phyloP scores from a whole-genome alignment of 2,797 vertebrate species.

The Cirrhinus mrigala region DNA sequence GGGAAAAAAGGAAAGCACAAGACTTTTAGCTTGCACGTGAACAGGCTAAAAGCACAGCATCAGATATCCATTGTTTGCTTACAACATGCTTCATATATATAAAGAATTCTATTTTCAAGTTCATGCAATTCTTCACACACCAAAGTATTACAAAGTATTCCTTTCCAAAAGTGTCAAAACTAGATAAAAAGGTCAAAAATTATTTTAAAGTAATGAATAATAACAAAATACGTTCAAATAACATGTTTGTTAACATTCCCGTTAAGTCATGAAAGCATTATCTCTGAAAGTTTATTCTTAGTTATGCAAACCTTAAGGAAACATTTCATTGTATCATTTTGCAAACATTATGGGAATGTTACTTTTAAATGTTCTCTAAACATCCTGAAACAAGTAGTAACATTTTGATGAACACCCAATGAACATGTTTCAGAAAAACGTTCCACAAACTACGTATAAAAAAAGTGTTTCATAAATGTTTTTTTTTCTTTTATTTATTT shows the following conservation, averaged over 20 bases:
- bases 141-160: neutral
- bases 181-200: neutral
- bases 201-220: neutral
- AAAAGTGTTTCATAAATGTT: too few relatives aligned
- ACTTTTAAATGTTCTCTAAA: neutral
- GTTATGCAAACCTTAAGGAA: neutral
- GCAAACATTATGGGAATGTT: neutral
- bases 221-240: neutral
- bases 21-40: neutral
- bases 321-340: neutral
- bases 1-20: constrained; percentile 29
- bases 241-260: neutral
- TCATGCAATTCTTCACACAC: neutral
- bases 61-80: neutral
- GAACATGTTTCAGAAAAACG: neutral
- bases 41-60: neutral
- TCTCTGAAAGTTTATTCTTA: neutral
- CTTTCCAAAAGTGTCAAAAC: neutral
- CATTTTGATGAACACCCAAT: neutral
- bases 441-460: too few relatives aligned
- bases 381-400: neutral
- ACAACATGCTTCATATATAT: neutral
- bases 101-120: neutral
- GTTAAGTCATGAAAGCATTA: too few relatives aligned
- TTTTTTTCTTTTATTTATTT: too few relatives aligned